Evolutionary conservation across 2,888 invertebrate species (phyloP).

Genomic region (Clivina fossor): DNA sequence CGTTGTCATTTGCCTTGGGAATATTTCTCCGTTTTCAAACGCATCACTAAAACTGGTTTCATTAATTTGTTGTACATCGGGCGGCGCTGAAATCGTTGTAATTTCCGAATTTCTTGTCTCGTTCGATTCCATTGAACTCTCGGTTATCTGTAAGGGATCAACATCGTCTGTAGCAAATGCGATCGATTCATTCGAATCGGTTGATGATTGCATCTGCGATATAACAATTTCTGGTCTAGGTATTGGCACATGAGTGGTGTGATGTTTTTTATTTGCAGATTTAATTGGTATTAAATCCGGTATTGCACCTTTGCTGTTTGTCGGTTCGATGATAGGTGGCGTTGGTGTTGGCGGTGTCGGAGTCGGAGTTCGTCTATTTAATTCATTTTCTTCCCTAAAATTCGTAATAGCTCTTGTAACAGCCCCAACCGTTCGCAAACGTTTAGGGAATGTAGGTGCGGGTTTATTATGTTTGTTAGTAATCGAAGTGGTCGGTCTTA

Average conservation of each 20-base stretch:
- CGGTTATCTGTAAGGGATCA: constrained; percentile 38
- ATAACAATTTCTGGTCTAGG: constrained; percentile 39
- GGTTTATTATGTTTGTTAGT: constrained; percentile 44
- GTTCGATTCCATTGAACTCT: constrained; percentile 37
- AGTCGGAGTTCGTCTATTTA: constrained; percentile 15
- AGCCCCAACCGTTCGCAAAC: constrained; percentile 64
- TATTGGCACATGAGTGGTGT: constrained; percentile 35
- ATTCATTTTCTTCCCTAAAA: constrained; percentile 49
- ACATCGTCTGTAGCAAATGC: constrained; percentile 36
- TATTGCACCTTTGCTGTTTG: constrained; percentile 45
- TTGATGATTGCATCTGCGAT: constrained; percentile 36
- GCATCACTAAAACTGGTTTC: constrained; percentile 19
- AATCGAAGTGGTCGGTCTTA: constrained; percentile 58
- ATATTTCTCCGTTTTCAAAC: constrained; percentile 18
- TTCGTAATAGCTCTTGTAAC: constrained; percentile 65
- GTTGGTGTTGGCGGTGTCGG: constrained; percentile 14
- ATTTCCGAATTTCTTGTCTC: constrained; percentile 19
- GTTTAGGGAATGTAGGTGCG: constrained; percentile 45
- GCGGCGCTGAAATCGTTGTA: constrained; percentile 9
- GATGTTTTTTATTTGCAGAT: constrained; percentile 44
- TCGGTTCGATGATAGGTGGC: constrained; percentile 31
- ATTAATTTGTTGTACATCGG: constrained; percentile 6
- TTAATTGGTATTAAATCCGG: constrained; percentile 52
- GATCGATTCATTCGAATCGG: constrained; percentile 36
- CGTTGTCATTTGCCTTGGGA: constrained; percentile 12